Percentiles rank a stretch among this genome's conserved stretches.
These are phyloP conservation scores for Neotragus moschatus DNA, from an alignment of 2,113 vertebrate species.

Conservation along the genomic window DNA sequence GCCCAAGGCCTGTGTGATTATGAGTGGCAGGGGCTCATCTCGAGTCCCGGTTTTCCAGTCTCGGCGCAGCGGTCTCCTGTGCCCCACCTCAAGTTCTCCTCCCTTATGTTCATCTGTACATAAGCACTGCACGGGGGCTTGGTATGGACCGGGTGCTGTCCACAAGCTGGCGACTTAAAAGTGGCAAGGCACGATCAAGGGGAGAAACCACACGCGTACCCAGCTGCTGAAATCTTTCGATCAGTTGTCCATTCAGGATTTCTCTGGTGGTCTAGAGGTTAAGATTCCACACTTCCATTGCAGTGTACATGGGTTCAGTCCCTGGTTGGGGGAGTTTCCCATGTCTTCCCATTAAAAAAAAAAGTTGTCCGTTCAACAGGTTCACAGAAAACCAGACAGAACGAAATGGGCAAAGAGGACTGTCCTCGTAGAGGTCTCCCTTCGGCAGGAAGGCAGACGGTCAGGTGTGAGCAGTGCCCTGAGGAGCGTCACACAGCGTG, in stretches of 20 bases:
- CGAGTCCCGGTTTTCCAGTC: not conserved
- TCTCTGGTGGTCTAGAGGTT: not conserved
- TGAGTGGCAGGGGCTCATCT: not conserved
- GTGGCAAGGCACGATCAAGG: not conserved
- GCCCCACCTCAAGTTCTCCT: not conserved
- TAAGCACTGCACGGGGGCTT: rapidly evolving
- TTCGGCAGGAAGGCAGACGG: not conserved
- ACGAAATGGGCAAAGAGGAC: not conserved
- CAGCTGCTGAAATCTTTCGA: not conserved
- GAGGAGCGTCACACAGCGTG: not conserved
- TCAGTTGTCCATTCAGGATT: not conserved
- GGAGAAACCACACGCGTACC: not conserved
- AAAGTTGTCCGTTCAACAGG: not conserved
- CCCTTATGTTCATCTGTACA: not conserved
- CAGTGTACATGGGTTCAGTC: not conserved
- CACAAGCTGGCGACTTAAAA: not conserved
- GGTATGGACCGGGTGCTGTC: not conserved
- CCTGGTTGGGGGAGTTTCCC: not conserved
- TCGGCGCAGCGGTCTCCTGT: rapidly evolving
- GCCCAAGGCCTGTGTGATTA: not conserved
- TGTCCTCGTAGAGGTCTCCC: not conserved
- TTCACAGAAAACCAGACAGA: not conserved
- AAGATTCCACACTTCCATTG: not conserved
- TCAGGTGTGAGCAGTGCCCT: not conserved
- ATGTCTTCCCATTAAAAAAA: not conserved